phyloP scores from a whole-genome alignment of 2,797 vertebrate genomes.

The Falco biarmicus region DNA sequence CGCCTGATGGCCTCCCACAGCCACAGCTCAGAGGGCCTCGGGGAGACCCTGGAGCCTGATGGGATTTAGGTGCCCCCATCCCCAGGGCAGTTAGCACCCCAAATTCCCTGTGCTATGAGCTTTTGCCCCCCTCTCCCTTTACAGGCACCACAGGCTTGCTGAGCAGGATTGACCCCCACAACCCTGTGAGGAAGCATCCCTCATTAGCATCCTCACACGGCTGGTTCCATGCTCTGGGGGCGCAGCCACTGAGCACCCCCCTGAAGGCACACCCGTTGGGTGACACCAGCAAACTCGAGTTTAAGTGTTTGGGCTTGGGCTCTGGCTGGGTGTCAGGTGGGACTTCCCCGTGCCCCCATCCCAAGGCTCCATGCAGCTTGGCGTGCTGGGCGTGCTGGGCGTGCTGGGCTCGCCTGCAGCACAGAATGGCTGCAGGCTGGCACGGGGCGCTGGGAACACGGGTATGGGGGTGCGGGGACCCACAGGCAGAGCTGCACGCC shows the following conservation, averaged over 20 bases:
- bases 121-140: neutral
- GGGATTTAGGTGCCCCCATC: neutral
- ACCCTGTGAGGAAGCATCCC: neutral
- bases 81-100: neutral
- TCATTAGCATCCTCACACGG: rapidly evolving
- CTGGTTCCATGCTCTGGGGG: neutral
- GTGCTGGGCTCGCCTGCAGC: rapidly evolving
- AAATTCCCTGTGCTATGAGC: neutral
- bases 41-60: rapidly evolving
- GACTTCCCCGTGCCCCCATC: neutral
- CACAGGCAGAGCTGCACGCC: rapidly evolving
- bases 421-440: neutral
- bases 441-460: rapidly evolving
- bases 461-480: no score
- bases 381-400: no score
- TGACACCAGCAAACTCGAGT: neutral
- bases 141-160: rapidly evolving
- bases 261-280: rapidly evolving
- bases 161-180: neutral
- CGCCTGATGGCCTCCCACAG: rapidly evolving
- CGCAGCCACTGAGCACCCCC: neutral
- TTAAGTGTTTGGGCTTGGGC: neutral
- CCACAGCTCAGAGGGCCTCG: rapidly evolving
- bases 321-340: neutral
- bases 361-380: neutral